phyloP scores from a whole-genome alignment of 2,888 invertebrate species.

The Leptopilina myrica region DNA sequence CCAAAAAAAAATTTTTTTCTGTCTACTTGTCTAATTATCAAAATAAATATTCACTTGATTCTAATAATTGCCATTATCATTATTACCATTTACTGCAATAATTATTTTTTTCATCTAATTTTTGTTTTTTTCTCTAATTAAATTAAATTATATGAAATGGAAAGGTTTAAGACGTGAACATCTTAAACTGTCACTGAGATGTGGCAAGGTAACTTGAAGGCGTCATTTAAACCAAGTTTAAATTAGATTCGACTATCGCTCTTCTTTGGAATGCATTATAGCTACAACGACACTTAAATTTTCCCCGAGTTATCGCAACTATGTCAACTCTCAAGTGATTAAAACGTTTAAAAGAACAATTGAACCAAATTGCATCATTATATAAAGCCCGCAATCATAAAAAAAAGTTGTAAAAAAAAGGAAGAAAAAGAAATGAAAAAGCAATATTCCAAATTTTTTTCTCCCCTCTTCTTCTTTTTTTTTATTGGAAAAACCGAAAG shows the following conservation, averaged over 20 bases:
- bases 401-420: background rate
- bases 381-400: background rate
- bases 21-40: no score
- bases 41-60: no score
- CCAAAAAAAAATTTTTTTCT: no score
- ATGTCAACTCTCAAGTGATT: background rate
- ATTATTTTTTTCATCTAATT: no score
- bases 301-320: conserved; percentile 3
- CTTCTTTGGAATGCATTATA: conserved; percentile 9
- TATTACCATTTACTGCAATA: no score
- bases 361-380: background rate
- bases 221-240: background rate
- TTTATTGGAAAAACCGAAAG: conserved; percentile 41
- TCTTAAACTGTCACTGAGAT: background rate
- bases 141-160: no score
- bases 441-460: no score
- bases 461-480: background rate
- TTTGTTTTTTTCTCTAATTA: no score
- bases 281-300: conserved; percentile 30
- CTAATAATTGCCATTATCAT: no score
- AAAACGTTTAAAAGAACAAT: background rate
- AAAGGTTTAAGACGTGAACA: background rate
- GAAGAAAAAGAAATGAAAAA: background rate
- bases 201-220: background rate
- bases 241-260: conserved; percentile 26